phyloP scores from a whole-genome alignment of 2,113 vertebrate genomes.

The Catharus minimus region DNA sequence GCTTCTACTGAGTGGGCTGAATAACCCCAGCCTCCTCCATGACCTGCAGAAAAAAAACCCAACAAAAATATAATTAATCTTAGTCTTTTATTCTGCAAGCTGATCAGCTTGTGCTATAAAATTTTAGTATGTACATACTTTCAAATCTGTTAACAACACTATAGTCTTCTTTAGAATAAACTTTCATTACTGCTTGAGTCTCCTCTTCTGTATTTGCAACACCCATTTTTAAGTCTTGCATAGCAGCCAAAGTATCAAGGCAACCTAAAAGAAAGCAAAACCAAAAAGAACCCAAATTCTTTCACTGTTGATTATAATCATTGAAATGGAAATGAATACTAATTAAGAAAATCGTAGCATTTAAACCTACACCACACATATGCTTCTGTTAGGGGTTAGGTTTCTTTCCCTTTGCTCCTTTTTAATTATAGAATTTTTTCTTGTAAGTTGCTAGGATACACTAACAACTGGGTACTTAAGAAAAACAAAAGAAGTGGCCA shows the following conservation, averaged over 20 bases:
- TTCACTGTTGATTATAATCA: background rate
- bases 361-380: background rate
- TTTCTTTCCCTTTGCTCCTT: background rate
- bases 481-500: background rate
- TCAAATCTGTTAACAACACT: conserved; percentile 98
- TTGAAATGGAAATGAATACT: background rate
- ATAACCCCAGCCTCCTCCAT: conserved; percentile 99
- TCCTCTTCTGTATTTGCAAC: conserved; percentile 94
- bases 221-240: conserved; percentile 98
- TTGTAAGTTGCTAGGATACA: background rate
- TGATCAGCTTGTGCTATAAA: background rate
- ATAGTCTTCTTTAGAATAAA: conserved; percentile 98
- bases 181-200: conserved; percentile 97
- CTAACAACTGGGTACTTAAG: background rate
- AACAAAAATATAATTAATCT: background rate
- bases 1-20: conserved; percentile 98
- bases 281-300: background rate
- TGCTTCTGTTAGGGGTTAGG: accelerated
- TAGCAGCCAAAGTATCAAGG: conserved; percentile 94
- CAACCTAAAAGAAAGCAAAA: conserved; percentile 81
- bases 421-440: background rate
- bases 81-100: background rate
- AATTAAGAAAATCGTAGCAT: background rate
- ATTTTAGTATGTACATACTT: conserved; percentile 78
- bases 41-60: conserved; percentile 76